Percentiles rank a stretch among this genome's conserved stretches.
Evolutionary conservation across 2,888 invertebrate species (phyloP).

Genomic region (Clunio marinus): DNA sequence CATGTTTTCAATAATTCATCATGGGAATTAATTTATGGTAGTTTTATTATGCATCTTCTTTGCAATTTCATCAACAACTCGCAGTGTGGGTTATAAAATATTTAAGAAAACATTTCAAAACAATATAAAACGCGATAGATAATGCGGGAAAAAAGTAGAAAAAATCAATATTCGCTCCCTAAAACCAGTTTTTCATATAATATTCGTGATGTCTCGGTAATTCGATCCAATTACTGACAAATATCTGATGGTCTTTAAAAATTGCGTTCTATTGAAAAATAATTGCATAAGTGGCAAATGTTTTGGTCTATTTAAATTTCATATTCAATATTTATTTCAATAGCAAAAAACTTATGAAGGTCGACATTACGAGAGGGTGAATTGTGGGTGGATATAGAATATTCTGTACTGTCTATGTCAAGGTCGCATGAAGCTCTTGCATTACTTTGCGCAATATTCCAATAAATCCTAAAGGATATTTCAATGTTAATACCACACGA

Average conservation of each 20-base stretch:
- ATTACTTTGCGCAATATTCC: constrained; percentile 5
- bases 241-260: too few species aligned
- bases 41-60: not conserved
- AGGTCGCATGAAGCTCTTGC: not conserved
- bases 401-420: constrained; percentile 9
- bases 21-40: not conserved
- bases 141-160: not conserved
- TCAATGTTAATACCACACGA: too few species aligned
- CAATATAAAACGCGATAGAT: not conserved
- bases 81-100: not conserved
- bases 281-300: too few species aligned
- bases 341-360: too few species aligned
- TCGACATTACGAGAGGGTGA: not conserved
- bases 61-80: not conserved
- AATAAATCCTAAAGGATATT: too few species aligned
- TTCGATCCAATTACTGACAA: not conserved
- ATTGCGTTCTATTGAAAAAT: too few species aligned
- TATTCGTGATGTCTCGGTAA: not conserved
- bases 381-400: not conserved
- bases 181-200: not conserved
- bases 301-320: not conserved
- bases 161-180: constrained; percentile 1
- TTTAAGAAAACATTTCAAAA: not conserved
- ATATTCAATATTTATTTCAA: not conserved
- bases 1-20: not conserved